Percentiles rank a stretch among this genome's conserved stretches.
These are phyloP conservation scores for Porites divaricata DNA, from an alignment of 92 coral and sea anemone genomes.

Conservation along the genomic window DNA sequence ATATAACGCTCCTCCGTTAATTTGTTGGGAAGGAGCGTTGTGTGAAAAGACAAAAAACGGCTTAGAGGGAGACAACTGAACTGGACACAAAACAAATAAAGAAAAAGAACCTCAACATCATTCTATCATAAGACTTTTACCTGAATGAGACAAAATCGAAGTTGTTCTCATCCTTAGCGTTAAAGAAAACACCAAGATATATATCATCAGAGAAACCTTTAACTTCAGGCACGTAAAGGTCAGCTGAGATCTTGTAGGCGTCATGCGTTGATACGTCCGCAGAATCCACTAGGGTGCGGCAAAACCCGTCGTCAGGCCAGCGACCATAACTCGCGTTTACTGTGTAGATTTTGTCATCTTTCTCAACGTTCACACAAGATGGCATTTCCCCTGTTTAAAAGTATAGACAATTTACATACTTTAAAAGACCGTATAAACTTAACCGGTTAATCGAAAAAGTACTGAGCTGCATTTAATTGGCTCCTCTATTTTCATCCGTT, in stretches of 20 bases:
- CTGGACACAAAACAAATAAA: no score
- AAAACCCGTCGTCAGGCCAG: conserved; percentile 51
- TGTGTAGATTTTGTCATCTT: conserved; percentile 20
- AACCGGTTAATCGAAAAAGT: no score
- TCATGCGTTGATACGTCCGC: conserved; percentile 24
- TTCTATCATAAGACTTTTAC: conserved; percentile 30
- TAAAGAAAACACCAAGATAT: conserved; percentile 65
- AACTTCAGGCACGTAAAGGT: conserved; percentile 15
- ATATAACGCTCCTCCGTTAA: no score
- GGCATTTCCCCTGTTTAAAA: conserved; percentile 2
- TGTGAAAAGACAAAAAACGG: no score
- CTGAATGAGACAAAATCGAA: conserved; percentile 72
- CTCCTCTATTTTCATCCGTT: not conserved
- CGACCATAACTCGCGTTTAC: conserved; percentile 41
- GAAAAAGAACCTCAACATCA: no score
- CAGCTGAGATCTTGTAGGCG: conserved; percentile 25
- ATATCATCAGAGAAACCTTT: not conserved
- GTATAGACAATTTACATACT: not conserved
- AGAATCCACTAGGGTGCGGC: conserved; percentile 27
- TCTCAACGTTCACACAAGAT: conserved; percentile 15
- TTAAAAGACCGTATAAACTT: no score
- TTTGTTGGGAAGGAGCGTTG: no score
- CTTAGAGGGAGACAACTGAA: no score
- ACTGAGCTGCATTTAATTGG: not conserved
- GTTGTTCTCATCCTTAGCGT: conserved; percentile 51